Base-by-base conservation (phyloP, 1,140 invertebrate genomes). In the Aphaenogaster floridana region DNA sequence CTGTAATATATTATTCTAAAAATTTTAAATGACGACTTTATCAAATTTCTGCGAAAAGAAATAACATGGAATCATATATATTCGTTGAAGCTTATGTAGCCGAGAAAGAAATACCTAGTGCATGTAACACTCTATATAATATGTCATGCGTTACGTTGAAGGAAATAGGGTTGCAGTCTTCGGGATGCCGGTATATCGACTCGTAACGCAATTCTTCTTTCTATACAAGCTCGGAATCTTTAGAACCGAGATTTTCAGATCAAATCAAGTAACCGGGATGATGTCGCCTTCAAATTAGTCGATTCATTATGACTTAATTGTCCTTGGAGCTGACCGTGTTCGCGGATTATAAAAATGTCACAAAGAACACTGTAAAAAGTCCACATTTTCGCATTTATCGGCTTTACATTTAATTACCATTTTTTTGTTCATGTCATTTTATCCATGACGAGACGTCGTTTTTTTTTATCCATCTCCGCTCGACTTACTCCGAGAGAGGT, bases 361-460 rank as follows among this genome's bases (percentile, higher is more conserved):
- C n/a, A 2, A 61, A 21, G 11, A 21, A 57, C 9, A 1, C 6
- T 1, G 3, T 7, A 59, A 34, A 54, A 81, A 17, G 21, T 48
- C 6, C 13, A 11, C 28, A 63, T 57, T 57, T 81, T 57, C 42
- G 13, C 2, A 28, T 50, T 61, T 61, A 48, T 61, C 52, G 28
- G 28, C 80, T 74, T 50, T 84, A 84, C 80, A 76, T 76, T 84
- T 76, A 74, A 84, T 84, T 63, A 74, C 0, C 69, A 50, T 39
- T 74, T 74, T 34, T 84, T 69, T 50, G 9, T 28, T 48, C 52
- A 21, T n/a, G 11, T 11, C 11, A 72, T 34, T 61, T 83, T 57
- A 48, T 21, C 52, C 28, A 36, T 15, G 68, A 50, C 80, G 4
- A 17, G 42, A 48, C 11, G 17, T 48, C 28, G 13, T 57, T 2